Evolutionary conservation across 2,797 vertebrate genomes (phyloP), one percentile per base, ranked within the genome.

Genomic region (Phyllotis vaccarum): DNA sequence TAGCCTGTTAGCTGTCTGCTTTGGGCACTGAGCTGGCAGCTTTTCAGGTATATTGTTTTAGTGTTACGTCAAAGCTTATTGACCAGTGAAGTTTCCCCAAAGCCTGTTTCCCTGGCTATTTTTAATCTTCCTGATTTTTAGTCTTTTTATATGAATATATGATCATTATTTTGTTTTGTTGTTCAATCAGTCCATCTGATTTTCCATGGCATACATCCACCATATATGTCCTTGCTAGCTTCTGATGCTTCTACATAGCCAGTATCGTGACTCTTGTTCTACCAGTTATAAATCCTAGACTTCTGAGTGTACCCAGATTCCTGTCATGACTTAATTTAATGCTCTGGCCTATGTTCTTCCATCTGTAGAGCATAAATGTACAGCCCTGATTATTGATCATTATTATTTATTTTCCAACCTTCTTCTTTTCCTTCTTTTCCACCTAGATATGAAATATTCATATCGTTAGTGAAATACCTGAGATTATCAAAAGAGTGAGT

Each of bases 401-500:
- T 21, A 49, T 49, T 14, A 75, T 75, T 52, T n/a, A 58, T 90
- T 37, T 62, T 70, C 49, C 29, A 31, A 27, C 40, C 22, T 86
- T 85, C 17, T 60, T 74, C 22, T 11, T 64, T 19, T 24, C 7
- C 43, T 49, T 17, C 62, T 70, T 70, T 62, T 6, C 40, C 56
- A 49, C 3, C 27, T 66, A n/a, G 43, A 3, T 90, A 10, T 76
- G 37, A 91, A 91, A 64, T 54, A 64, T 24, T 62, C 24, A 5
- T 72, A 10, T 6, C 37, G 12, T 40, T 94, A 87, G n/a, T 83
- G 12, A 89, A 91, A 75, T 72, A 96, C 64, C 79, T 91, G 4
- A 6, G 75, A 89, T 93, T 95, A 95, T 16, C 52, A 70, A 40
- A 14, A 5, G 78, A 93, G 24, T 86, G 31, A 14, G 94, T n/a